Evolutionary conservation across 1,140 invertebrate genomes (phyloP).

Genomic region (Muscidifurax raptorellus): DNA sequence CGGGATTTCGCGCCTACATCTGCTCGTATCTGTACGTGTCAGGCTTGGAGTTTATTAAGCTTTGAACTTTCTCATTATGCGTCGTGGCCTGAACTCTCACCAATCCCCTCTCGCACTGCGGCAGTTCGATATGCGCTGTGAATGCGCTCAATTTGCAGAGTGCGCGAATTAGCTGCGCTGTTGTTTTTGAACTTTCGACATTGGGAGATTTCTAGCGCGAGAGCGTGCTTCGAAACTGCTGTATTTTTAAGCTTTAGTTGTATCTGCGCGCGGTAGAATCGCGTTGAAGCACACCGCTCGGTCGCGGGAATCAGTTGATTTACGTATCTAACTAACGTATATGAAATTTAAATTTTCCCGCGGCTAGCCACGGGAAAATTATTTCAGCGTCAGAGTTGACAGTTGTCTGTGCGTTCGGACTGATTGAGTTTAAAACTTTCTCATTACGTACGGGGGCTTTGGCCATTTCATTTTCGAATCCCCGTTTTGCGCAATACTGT

Average conservation of each 20-base stretch:
- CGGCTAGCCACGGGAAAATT: too few species aligned
- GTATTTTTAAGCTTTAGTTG: too few species aligned
- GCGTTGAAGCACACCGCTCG: too few species aligned
- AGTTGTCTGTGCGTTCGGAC: too few species aligned
- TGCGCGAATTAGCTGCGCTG: not conserved
- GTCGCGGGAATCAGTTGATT: too few species aligned
- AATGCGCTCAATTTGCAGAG: not conserved
- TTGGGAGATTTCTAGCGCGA: not conserved
- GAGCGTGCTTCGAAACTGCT: too few species aligned
- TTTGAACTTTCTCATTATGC: conserved; percentile 5
- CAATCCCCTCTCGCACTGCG: not conserved
- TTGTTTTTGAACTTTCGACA: not conserved
- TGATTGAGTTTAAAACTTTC: conserved; percentile 24
- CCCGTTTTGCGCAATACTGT: not conserved
- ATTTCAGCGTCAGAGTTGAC: too few species aligned
- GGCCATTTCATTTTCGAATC: not conserved
- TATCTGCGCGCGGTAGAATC: too few species aligned
- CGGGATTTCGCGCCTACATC: not conserved
- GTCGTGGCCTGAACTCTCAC: not conserved
- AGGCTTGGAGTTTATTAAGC: conserved; percentile 11
- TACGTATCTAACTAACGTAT: too few species aligned
- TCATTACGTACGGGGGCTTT: not conserved
- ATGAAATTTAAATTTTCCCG: too few species aligned
- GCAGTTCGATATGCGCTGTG: not conserved
- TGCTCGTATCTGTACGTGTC: not conserved